Evolutionary conservation across 2,888 invertebrate species (phyloP), one percentile per base, ranked within the genome.

Genomic region (Amiota minor): DNA sequence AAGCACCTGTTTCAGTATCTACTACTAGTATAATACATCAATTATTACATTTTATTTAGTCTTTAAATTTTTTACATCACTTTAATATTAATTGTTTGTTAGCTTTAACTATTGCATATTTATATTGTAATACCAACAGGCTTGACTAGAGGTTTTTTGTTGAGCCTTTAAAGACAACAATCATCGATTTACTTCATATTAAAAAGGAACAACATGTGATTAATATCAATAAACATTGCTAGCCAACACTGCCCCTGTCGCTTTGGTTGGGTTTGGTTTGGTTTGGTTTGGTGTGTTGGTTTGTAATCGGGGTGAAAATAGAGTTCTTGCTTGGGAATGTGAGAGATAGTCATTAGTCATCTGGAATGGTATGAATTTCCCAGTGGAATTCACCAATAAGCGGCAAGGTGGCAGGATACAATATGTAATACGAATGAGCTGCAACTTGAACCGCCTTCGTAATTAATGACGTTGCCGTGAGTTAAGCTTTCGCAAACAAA

Each of bases 321-420:
- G 16, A 53, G 50, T 53, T 45, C 67, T 35, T 64, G 65, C 18
- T 47, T 53, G 45, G 20, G 59, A 46, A 49, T 67, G 45, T 77
- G 77, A 78, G 35, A 75, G 76, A 74, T 77, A 80, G 82, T 80
- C 83, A 85, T 85, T 83, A 83, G 80, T 84, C 85, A 85, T 81
- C 75, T 78, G 81, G 81, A 81, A 84, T 84, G 85, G 81, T 84
- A 84, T 79, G 81, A 84, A 84, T 81, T 81, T 84, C 82, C 84
- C 74, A 78, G 82, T 81, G 83, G 80, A 83, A 85, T 84, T 78
- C 81, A 76, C 59, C 47, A 56, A 49, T 61, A 61, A 53, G 16
- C 12, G 59, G 59, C 59, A 59, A 49, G 71, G 53, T 14, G 56
- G 18, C 55, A 14, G 46, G 23, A 23, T 3, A 18, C 64, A 64